Evolutionary conservation across 1,140 invertebrate species (phyloP).

Genomic region (Steinernema feltiae): DNA sequence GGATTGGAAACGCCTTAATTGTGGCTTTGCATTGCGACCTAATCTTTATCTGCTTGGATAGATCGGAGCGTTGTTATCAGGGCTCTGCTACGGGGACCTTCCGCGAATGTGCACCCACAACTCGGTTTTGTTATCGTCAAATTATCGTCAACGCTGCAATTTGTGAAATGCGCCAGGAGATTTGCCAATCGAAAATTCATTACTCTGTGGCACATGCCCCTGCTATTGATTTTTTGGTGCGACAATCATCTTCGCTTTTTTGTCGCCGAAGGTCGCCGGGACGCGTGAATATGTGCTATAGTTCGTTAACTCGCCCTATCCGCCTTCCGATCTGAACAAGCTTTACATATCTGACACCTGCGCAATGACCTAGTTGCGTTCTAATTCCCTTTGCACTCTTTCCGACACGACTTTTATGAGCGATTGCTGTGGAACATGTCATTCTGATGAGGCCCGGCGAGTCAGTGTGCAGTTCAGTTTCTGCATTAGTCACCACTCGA

Average conservation of each 20-base stretch:
- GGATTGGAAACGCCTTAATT: not conserved
- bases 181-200: constrained; percentile 1
- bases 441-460: too few species aligned
- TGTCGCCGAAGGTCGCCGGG: not conserved
- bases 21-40: not conserved
- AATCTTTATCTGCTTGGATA: not conserved
- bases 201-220: not conserved
- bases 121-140: too few species aligned
- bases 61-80: too few species aligned
- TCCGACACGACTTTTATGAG: too few species aligned
- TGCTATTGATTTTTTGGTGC: constrained; percentile 3
- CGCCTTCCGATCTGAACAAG: not conserved
- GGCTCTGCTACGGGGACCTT: too few species aligned
- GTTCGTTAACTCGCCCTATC: constrained; percentile 9
- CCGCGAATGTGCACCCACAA: too few species aligned
- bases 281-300: not conserved
- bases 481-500: too few species aligned
- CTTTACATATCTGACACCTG: not conserved
- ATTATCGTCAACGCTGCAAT: too few species aligned
- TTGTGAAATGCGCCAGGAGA: not conserved
- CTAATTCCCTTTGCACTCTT: not conserved
- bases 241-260: not conserved
- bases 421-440: too few species aligned
- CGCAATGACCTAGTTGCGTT: not conserved
- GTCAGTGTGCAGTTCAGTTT: too few species aligned